phyloP scores from a whole-genome alignment of 1,140 invertebrate genomes.

The Bombus difficillimus region DNA sequence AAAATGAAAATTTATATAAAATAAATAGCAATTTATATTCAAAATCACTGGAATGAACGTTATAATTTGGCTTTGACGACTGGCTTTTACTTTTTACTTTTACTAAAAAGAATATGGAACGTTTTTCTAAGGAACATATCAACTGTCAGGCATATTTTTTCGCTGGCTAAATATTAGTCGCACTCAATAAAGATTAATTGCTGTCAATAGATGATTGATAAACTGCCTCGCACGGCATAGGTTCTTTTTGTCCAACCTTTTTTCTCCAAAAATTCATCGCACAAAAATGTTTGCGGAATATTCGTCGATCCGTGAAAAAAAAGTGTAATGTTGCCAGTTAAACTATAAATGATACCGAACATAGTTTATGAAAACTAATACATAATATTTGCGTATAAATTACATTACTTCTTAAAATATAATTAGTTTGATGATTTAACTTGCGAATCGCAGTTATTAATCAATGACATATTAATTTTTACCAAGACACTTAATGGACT shows the following conservation, averaged over 20 bases:
- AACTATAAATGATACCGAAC: not conserved
- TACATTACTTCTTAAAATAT: not conserved
- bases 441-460: not conserved
- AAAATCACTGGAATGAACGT: no score
- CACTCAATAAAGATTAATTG: slow-evolving; percentile 16
- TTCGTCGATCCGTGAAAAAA: not conserved
- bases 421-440: not conserved
- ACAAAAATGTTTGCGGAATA: not conserved
- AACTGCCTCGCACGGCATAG: not conserved
- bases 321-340: not conserved
- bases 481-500: no score
- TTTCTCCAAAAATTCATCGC: not conserved
- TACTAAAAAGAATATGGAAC: not conserved
- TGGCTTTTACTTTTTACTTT: not conserved
- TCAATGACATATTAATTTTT: not conserved
- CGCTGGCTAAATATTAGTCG: not conserved
- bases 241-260: not conserved
- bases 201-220: slow-evolving; percentile 3
- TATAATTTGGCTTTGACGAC: no score
- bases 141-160: slow-evolving; percentile 11
- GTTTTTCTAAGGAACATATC: not conserved
- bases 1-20: no score
- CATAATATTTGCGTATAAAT: not conserved
- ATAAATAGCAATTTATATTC: no score
- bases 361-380: not conserved